These are phyloP conservation scores for Poeciliopsis retropinna DNA, from an alignment of 2,113 vertebrate genomes.

Conservation along the genomic window DNA sequence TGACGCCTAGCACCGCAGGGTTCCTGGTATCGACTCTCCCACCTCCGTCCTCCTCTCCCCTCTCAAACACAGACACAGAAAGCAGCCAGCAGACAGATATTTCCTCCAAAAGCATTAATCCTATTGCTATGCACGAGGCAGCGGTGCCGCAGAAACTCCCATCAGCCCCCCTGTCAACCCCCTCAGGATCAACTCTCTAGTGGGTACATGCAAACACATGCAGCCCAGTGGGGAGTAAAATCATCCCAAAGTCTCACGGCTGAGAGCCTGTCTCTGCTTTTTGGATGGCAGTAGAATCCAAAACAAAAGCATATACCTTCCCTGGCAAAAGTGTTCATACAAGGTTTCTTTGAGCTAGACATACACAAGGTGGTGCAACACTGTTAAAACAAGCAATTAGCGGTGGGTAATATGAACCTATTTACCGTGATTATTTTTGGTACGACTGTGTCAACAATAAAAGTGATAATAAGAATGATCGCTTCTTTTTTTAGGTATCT, in stretches of 20 bases:
- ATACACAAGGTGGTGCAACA: background rate
- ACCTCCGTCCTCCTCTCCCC: conserved; percentile 16
- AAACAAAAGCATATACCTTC: conserved; percentile 44
- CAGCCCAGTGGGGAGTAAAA: conserved; percentile 18
- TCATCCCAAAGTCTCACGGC: conserved; percentile 14
- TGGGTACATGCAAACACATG: conserved; percentile 34
- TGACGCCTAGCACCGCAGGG: conserved; percentile 61
- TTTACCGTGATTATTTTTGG: no score
- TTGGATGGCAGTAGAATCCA: conserved; percentile 26
- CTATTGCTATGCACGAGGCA: conserved; percentile 45
- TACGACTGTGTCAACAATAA: no score
- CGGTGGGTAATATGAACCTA: no score
- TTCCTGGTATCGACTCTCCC: conserved; percentile 47
- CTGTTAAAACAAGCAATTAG: no score
- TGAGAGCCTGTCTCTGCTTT: conserved; percentile 21
- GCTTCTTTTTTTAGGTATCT: no score
- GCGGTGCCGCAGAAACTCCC: conserved; percentile 32
- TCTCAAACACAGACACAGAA: conserved; percentile 16
- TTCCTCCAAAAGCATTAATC: conserved; percentile 39
- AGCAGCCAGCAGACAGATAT: conserved; percentile 20
- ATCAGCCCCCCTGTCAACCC: conserved; percentile 60
- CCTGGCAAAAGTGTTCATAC: background rate
- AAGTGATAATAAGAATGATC: no score
- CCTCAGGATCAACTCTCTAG: conserved; percentile 47
- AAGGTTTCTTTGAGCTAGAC: background rate